These are phyloP conservation scores for Syngnathus scovelli DNA, from an alignment of 2,113 vertebrate genomes.

Conservation along the genomic window DNA sequence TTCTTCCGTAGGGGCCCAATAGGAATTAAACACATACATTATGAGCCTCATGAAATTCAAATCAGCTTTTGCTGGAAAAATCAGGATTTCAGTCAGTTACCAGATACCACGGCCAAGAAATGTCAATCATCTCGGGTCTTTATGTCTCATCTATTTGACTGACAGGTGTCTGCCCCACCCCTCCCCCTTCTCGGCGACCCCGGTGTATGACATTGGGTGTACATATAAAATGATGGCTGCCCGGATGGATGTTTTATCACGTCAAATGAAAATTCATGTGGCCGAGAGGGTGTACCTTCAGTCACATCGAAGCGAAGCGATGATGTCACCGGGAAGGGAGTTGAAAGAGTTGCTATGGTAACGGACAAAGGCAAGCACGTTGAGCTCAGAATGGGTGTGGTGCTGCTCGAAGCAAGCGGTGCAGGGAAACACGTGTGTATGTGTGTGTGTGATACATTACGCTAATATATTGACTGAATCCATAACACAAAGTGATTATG, in stretches of 20 bases:
- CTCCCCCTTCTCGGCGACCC: background rate
- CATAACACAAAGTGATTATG: background rate
- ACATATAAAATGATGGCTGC: background rate
- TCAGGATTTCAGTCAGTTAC: background rate
- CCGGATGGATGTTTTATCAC: background rate
- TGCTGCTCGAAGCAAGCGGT: conserved; percentile 29
- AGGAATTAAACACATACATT: background rate
- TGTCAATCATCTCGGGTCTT: background rate
- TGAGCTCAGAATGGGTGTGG: conserved; percentile 48
- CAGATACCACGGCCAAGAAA: background rate
- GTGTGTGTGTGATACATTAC: background rate
- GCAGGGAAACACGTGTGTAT: background rate
- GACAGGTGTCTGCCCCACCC: background rate
- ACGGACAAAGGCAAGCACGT: conserved; percentile 37
- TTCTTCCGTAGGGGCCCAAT: background rate
- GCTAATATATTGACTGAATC: conserved; percentile 12
- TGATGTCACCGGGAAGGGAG: conserved; percentile 53
- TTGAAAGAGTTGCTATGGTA: conserved; percentile 58
- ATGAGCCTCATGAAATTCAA: background rate
- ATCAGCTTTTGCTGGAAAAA: background rate
- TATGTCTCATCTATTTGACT: background rate
- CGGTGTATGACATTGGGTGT: background rate
- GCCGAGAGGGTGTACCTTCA: background rate
- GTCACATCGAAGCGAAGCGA: conserved; percentile 16
- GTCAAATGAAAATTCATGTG: background rate